A percentile compares a stretch with the other conserved stretches of the same genome.
phyloP scores from a whole-genome alignment of 1,140 invertebrate genomes.

The Steinernema khuongi region DNA sequence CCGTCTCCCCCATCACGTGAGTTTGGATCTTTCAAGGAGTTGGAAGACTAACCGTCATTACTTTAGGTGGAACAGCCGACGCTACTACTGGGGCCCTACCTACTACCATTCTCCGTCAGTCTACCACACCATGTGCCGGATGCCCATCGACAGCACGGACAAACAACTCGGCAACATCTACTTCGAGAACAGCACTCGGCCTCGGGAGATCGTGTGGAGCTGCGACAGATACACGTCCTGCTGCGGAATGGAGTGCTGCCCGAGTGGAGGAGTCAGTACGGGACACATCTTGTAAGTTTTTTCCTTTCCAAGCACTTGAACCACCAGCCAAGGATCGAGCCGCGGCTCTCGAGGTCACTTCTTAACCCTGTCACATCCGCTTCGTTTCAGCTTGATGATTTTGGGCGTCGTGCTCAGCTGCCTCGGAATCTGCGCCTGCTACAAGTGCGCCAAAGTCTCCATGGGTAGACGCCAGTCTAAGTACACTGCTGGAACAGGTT shows the following conservation, averaged over 20 bases:
- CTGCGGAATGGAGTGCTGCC: conserved; percentile 53
- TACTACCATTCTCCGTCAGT: conserved; percentile 36
- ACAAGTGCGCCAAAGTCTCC: not conserved
- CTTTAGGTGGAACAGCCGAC: conserved; percentile 51
- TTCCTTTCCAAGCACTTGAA: not conserved
- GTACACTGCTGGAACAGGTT: not conserved
- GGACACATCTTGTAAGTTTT: not conserved
- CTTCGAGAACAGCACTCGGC: conserved; percentile 51
- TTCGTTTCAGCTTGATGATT: conserved; percentile 11
- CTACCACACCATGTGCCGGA: conserved; percentile 50
- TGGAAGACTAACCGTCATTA: not conserved
- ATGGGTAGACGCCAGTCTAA: not conserved
- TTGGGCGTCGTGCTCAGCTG: not conserved
- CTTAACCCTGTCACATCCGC: not conserved
- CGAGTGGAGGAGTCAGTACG: conserved; percentile 28
- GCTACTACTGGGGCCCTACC: conserved; percentile 53
- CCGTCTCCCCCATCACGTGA: conserved; percentile 52
- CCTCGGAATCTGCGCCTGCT: not conserved
- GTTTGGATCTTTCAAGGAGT: conserved; percentile 6
- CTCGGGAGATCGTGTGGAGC: conserved; percentile 53
- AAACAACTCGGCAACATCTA: conserved; percentile 53
- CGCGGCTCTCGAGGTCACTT: not conserved
- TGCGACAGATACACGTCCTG: conserved; percentile 40
- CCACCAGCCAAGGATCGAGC: no score
- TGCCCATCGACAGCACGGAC: conserved; percentile 51